These are phyloP conservation scores for Pseudococcus jackbeardsleyi DNA, from an alignment of 2,888 invertebrate species.

Conservation along the genomic window DNA sequence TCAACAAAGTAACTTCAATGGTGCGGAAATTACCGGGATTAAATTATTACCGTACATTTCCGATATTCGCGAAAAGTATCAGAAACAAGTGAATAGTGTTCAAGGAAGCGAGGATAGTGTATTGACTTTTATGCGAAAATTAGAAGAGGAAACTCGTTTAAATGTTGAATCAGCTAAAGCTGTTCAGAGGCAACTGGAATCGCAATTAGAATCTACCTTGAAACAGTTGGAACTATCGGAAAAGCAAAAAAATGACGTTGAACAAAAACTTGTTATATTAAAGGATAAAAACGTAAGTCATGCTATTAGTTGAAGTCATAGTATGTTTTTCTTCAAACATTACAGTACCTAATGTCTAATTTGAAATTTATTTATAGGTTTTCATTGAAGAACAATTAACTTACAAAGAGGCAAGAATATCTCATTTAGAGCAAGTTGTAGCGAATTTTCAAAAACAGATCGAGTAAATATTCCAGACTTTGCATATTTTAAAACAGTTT, in stretches of 20 bases:
- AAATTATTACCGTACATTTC: constrained; percentile 14
- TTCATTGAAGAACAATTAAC: constrained; percentile 38
- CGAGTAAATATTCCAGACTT: constrained; percentile 5
- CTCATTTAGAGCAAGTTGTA: constrained; percentile 55
- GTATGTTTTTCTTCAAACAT: neutral
- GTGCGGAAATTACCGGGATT: constrained; percentile 1
- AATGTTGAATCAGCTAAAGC: constrained; percentile 46
- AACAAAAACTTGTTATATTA: neutral
- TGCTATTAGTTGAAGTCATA: neutral
- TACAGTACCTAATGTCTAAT: neutral
- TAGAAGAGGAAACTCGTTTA: constrained; percentile 55
- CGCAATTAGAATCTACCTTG: constrained; percentile 34
- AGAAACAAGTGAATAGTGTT: constrained; percentile 42
- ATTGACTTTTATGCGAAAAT: constrained; percentile 3
- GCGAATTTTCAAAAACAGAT: constrained; percentile 50
- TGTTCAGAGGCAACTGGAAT: constrained; percentile 53
- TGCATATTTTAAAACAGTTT: no score
- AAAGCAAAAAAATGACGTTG: neutral
- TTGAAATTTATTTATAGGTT: neutral
- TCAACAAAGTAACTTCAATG: neutral
- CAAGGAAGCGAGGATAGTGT: neutral
- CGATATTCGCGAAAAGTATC: constrained; percentile 52
- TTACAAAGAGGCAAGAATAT: constrained; percentile 13
- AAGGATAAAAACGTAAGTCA: constrained; percentile 20
- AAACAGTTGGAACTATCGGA: constrained; percentile 46